Evolutionary conservation across 2,113 vertebrate genomes (phyloP), one percentile per base, ranked within the genome.

Genomic region (Holacanthus passer): DNA sequence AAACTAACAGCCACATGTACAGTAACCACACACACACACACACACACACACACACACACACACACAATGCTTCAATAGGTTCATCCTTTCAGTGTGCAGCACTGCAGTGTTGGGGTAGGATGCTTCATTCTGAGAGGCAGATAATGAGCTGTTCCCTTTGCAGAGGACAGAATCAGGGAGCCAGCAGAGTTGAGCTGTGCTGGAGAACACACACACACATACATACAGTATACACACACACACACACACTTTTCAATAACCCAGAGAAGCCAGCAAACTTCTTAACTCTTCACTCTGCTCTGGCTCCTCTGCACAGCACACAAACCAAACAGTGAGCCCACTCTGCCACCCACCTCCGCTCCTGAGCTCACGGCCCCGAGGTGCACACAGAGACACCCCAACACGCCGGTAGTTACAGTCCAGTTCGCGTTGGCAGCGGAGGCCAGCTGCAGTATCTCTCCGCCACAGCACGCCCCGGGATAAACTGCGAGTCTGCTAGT

Each of bases 81-180:
- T 72, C 24, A 77, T 77, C 66, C 59, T 53, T 73, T 62, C 67
- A 62, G 12, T 82, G 73, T 87, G 81, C 81, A 76, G 80, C 66
- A 76, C 74, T 86, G 89, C 91, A 93, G 87, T 70, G 77, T 78
- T 63, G 73, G 84, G 77, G 62, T 60, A 83, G 71, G 65, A 47
- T 37, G 73, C 58, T 80, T 81, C 53, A 79, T 75, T 87, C 62
- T 84, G 59, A 80, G 62, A 64, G 41, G 66, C 65, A 75, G 48
- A 90, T 91, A 91, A 90, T 86, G 80, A 91, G 86, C 86, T 76
- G 29, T 81, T 90, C 84, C 41, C 76, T 83, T 81, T 83, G 86
- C 88, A 86, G 86, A 90, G 77, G 79, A 88, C 86, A 81, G 73
- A 85, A 76, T 87, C 64, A 71, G 58, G 20, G 47, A 86, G 84